A percentile compares a stretch with the other conserved stretches of the same genome.
Conservation (phyloP, 1,140 invertebrate genomes). For the Brachionus asplanchnoidis region DNA sequence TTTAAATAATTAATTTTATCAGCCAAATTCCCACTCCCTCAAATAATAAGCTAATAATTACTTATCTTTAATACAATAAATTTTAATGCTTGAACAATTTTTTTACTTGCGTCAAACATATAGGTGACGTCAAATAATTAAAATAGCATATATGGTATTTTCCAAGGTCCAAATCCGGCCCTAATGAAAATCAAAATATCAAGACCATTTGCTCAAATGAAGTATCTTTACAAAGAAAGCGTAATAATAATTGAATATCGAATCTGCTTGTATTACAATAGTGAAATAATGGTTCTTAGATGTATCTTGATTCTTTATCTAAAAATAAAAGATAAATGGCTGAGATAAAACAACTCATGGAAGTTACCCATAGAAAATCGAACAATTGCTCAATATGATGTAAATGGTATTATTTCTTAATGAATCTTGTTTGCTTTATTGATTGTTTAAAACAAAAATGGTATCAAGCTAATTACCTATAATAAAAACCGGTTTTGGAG, state of each 20-base stretch:
- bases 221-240: neutral
- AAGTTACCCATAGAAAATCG: neutral
- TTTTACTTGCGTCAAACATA: neutral
- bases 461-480: neutral
- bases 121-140: neutral
- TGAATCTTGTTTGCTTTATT: neutral
- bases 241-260: neutral
- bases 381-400: conserved; percentile 2
- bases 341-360: neutral
- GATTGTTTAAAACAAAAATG: neutral
- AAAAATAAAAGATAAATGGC: neutral
- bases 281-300: neutral
- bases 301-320: neutral
- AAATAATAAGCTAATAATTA: neutral
- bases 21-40: neutral
- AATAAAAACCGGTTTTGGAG: neutral
- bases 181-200: neutral
- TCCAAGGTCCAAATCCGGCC: neutral
- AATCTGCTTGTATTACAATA: neutral
- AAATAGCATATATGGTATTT: neutral
- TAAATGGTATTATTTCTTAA: neutral
- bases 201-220: neutral
- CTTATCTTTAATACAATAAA: neutral
- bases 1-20: neutral
- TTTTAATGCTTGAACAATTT: neutral